These are phyloP conservation scores for Cromileptes altivelis DNA, from an alignment of 2,113 vertebrate species.

Conservation along the genomic window DNA sequence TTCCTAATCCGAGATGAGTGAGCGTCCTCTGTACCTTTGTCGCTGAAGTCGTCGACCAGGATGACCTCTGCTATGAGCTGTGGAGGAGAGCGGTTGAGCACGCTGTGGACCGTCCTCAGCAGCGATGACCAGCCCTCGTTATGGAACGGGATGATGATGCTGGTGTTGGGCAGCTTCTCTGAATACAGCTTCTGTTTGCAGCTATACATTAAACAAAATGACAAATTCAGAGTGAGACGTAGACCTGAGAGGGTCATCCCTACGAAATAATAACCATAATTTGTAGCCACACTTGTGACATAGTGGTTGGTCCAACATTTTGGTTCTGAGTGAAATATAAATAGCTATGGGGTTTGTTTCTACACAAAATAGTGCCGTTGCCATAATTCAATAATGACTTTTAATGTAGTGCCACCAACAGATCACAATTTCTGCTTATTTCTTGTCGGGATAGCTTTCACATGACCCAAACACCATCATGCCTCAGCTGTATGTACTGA, in stretches of 20 bases:
- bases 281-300: no score
- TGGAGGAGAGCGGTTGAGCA: conserved; percentile 91
- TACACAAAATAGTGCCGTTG: no score
- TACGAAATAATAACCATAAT: neutral
- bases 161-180: conserved; percentile 93
- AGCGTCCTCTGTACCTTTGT: conserved; percentile 67
- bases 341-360: neutral
- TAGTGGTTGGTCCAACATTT: neutral
- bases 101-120: conserved; percentile 91
- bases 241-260: neutral
- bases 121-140: conserved; percentile 97
- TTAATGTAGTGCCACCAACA: neutral
- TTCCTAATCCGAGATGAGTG: neutral
- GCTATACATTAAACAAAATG: neutral
- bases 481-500: neutral
- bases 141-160: conserved; percentile 87
- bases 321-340: neutral
- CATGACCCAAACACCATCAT: neutral
- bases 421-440: neutral
- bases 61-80: conserved; percentile 94
- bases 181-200: conserved; percentile 92
- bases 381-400: neutral
- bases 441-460: neutral
- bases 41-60: conserved; percentile 96
- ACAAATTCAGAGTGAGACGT: neutral